These are phyloP conservation scores for Amia ocellicauda DNA, from an alignment of 2,113 vertebrate genomes.

Conservation along the genomic window DNA sequence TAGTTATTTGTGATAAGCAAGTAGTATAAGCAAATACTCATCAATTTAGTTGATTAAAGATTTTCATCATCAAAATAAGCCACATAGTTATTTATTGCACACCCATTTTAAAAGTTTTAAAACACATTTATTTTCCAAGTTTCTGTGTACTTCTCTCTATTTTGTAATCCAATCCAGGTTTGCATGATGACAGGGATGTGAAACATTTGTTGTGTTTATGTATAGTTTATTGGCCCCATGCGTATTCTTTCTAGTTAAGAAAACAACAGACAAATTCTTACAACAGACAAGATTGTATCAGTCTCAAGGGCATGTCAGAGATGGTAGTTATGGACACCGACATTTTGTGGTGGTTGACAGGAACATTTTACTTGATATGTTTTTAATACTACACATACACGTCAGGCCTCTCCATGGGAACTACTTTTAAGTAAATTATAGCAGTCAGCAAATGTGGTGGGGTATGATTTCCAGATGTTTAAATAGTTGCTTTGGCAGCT, in stretches of 20 bases:
- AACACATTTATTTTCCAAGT: conserved; percentile 37
- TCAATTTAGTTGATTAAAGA: too few species aligned
- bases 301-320: conserved; percentile 15
- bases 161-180: too few species aligned
- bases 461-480: conserved; percentile 68
- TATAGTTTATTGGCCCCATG: too few species aligned
- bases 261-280: neutral
- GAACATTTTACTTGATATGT: conserved; percentile 34
- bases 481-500: conserved; percentile 51
- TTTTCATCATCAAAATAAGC: too few species aligned
- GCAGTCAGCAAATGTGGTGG: conserved; percentile 54
- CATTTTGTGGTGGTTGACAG: conserved; percentile 12
- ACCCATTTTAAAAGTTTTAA: too few species aligned
- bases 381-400: conserved; percentile 32
- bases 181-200: too few species aligned
- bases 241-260: neutral
- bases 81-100: too few species aligned
- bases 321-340: conserved; percentile 17
- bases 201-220: too few species aligned
- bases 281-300: conserved; percentile 17
- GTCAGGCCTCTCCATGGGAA: conserved; percentile 50
- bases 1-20: too few species aligned
- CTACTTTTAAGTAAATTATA: conserved; percentile 53
- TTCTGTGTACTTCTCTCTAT: too few species aligned
- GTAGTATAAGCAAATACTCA: too few species aligned